Evolutionary conservation across 2,888 invertebrate genomes (phyloP), one percentile per base, ranked within the genome.

Genomic region (Rugalucina vietnamica): DNA sequence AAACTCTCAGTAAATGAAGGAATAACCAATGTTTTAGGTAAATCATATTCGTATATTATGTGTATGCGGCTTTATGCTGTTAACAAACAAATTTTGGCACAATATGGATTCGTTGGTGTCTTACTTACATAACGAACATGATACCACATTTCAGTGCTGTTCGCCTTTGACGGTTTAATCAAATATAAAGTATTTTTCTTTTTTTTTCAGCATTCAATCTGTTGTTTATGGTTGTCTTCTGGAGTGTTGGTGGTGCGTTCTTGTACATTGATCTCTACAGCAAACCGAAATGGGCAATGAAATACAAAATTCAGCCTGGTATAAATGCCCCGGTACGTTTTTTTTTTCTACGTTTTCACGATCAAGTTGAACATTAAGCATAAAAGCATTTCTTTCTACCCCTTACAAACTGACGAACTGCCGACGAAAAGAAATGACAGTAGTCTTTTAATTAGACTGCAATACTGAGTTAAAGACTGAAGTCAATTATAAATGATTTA

Each of bases 281-380:
- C 92, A 96, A 96, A 88, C 97, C 97, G 24, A 95, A 96, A 36
- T 96, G 96, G 90, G 93, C 97, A 86, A 95, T 97, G 71, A 96
- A 96, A 90, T 98, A 97, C 94, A 97, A 97, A 95, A 96, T 97
- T 84, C 98, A 98, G 93, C 97, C 97, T 1, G 97, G 97, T 29
- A 97, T 97, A 82, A 97, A 97, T 94, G 97, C 97, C 92, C 97
- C 97, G 1, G 97, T 97, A n/a, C 96, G 97, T 75, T 21, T 14
- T 29, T 24, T 69, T 14, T 21, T 27, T 5, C 21, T 43, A 43
- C 18, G 43, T 8, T 12, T 43, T 12, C 18, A 43, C 10, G 10
- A 43, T 18, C 18, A 18, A 8, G 43, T 43, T 43, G 10, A 8
- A 12, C 18, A 12, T 43, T 18, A 43, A 12, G 43, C 43, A 12